Percentiles rank a stretch among this genome's conserved stretches.
Evolutionary conservation across 2,888 invertebrate species (phyloP).

Genomic region (Ellobium chinense): DNA sequence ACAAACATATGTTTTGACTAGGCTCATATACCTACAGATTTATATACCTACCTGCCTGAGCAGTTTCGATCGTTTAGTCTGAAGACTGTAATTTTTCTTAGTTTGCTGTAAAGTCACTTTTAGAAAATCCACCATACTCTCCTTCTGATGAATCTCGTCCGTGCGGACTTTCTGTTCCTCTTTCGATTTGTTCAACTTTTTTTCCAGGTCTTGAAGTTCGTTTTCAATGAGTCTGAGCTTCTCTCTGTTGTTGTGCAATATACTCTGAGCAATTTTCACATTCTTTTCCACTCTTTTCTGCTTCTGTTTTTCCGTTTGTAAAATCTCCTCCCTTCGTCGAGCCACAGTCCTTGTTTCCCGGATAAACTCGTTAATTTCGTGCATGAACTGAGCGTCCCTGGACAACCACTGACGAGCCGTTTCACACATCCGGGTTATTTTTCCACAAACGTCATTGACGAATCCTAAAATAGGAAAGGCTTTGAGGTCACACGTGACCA

Average conservation of each 20-base stretch:
- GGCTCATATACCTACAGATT: too few species aligned
- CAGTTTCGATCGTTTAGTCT: conserved; percentile 71
- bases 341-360: conserved; percentile 69
- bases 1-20: too few species aligned
- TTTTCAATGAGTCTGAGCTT: conserved; percentile 69
- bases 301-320: conserved; percentile 67
- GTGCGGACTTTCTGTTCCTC: conserved; percentile 63
- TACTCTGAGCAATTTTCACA: conserved; percentile 67
- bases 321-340: conserved; percentile 62
- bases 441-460: conserved; percentile 71
- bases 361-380: conserved; percentile 72
- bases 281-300: conserved; percentile 70
- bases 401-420: conserved; percentile 71
- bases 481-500: conserved; percentile 72
- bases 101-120: conserved; percentile 75
- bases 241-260: conserved; percentile 70
- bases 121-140: conserved; percentile 76
- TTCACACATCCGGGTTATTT: conserved; percentile 65
- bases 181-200: conserved; percentile 63
- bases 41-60: conserved; percentile 67
- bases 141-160: conserved; percentile 72
- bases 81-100: conserved; percentile 73
- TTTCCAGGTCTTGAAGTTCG: conserved; percentile 70
- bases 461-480: conserved; percentile 74
- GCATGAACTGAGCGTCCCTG: conserved; percentile 74